Conservation (phyloP, 2,797 vertebrate genomes). For the Micropoecilia bifurca region DNA sequence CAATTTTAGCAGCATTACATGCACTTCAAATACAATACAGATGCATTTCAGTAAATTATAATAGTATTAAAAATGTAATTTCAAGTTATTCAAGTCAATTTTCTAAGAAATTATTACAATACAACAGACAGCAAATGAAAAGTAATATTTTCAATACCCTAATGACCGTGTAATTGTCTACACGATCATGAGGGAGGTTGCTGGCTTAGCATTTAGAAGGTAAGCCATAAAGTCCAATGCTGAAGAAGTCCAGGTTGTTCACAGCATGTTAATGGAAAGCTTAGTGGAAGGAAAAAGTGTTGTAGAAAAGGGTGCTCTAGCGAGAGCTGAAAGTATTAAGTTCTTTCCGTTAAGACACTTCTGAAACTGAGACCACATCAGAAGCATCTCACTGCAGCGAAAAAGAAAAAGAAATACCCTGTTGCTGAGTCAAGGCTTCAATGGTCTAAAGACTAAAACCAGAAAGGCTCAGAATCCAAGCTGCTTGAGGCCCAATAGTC, state of each 20-base stretch:
- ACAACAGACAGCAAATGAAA: background rate
- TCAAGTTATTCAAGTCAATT: background rate
- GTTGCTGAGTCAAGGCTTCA: background rate
- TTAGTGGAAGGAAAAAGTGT: background rate
- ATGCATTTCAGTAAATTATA: background rate
- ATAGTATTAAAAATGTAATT: background rate
- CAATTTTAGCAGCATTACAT: background rate
- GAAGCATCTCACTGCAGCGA: background rate
- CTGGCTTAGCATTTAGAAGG: background rate
- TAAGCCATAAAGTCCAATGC: background rate
- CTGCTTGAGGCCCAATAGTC: background rate
- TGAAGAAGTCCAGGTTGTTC: background rate
- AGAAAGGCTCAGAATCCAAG: background rate
- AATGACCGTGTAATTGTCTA: background rate
- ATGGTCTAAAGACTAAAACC: background rate
- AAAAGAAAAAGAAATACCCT: background rate
- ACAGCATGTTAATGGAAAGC: background rate
- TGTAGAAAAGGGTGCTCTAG: background rate
- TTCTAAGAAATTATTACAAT: background rate
- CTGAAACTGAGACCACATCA: background rate
- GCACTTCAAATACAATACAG: background rate
- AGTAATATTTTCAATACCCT: background rate
- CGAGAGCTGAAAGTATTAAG: background rate
- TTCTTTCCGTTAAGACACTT: background rate
- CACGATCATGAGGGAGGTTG: background rate